Base-by-base conservation (phyloP, 1,140 invertebrate genomes). In the Pogonus chalceus region DNA sequence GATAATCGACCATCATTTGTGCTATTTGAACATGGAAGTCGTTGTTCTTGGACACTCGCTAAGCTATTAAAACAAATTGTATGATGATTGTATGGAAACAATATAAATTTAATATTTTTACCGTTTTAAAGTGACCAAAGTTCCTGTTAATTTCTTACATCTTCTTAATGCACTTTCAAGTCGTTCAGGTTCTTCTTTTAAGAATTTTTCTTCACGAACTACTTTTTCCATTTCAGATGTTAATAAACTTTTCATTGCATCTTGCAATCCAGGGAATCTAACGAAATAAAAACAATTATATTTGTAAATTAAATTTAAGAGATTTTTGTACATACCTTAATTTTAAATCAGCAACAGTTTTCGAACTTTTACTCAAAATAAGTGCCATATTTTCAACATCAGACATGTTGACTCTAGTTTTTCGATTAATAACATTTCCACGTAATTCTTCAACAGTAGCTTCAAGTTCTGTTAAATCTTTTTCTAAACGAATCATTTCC, bases 381-480 rank as follows among this genome's bases (percentile, higher is more conserved):
- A 97, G 76, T 16, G 94, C 94, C 82, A 98, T 96, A 61, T 90
- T 89, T 69, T 98, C 95, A 1, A 98, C 93, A 67, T 97, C 94
- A 0, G 85, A 83, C 88, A 96, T 94, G 67, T 96, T 96, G 10
- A 98, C 93, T 31, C 92, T 80, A 43, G 91, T 95, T 67, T 93
- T 88, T 52, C 90, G 80, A 72, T 94, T 96, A 47, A 97, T 92
- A 0, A 97, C 94, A 70, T 96, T 95, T 37, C 88, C 88, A 51
- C 93, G 79, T 37, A 98, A 74, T 67, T 94, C 91, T 72, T 98
- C 95, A 1, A 98, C 94, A 2, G 90, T 92, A 22, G 83, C 82
- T 73, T 98, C 95, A 47, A 98, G 76, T 69, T 96, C 93, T 60
- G 91, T 87, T 12, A 97, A 76, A 76, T 96, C 92, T 65, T 91